Evolutionary conservation across 2,888 invertebrate species (phyloP).

Genomic region (Seira sanloemensis): DNA sequence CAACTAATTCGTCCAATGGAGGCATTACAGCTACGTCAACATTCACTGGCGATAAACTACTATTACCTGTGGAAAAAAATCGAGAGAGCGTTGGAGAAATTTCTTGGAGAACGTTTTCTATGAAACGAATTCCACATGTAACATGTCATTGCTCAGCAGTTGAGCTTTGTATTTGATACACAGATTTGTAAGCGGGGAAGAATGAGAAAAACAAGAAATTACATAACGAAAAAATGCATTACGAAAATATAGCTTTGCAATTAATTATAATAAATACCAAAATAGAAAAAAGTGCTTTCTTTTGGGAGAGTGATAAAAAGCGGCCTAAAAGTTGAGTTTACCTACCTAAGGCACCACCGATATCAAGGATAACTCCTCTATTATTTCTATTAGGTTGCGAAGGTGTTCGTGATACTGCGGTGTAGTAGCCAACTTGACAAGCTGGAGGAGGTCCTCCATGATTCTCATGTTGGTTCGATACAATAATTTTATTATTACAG

Average conservation of each 20-base stretch:
- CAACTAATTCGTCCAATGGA: slow-evolving; percentile 61
- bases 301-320: not conserved
- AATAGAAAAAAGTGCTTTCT: too few species aligned
- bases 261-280: not conserved
- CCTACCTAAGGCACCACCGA: slow-evolving; percentile 65
- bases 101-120: not conserved
- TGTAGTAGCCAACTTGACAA: slow-evolving; percentile 48
- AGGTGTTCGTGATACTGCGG: slow-evolving; percentile 38
- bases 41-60: slow-evolving; percentile 63
- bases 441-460: slow-evolving; percentile 35
- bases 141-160: too few species aligned
- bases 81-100: not conserved
- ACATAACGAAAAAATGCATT: too few species aligned
- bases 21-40: slow-evolving; percentile 65
- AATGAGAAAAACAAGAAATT: not conserved
- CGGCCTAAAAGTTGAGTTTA: slow-evolving; percentile 26
- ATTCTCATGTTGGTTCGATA: slow-evolving; percentile 40
- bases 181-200: not conserved
- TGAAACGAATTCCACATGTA: too few species aligned
- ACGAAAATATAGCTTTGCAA: too few species aligned
- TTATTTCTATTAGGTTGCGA: slow-evolving; percentile 62
- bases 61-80: slow-evolving; percentile 57
- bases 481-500: slow-evolving; percentile 23
- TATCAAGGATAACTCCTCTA: slow-evolving; percentile 67
- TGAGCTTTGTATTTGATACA: too few species aligned